Percentiles rank a stretch among this genome's conserved stretches.
These are phyloP conservation scores for Halictus rubicundus DNA, from an alignment of 1,140 invertebrate genomes.

Conservation along the genomic window DNA sequence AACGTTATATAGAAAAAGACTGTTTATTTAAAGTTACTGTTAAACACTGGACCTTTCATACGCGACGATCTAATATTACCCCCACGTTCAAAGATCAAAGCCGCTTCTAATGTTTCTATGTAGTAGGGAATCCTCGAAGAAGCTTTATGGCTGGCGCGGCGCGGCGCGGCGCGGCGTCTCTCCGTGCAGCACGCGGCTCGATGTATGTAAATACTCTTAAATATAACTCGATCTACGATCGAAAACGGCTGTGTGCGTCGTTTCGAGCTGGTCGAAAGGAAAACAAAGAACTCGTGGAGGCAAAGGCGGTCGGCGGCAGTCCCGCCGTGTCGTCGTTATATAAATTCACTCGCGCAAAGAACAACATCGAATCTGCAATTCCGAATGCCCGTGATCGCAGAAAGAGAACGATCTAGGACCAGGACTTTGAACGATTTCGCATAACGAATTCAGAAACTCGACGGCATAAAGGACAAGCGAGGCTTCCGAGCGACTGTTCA, in stretches of 20 bases:
- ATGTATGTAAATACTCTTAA: conserved; percentile 52
- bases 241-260: conserved; percentile 16
- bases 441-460: too few relatives aligned
- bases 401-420: too few relatives aligned
- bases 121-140: conserved; percentile 15
- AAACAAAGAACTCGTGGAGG: conserved; percentile 28
- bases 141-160: conserved; percentile 15
- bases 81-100: conserved; percentile 7
- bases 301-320: not conserved
- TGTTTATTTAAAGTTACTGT: too few relatives aligned
- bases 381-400: too few relatives aligned
- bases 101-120: not conserved
- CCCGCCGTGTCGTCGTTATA: not conserved
- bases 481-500: not conserved
- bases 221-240: conserved; percentile 45
- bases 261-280: not conserved
- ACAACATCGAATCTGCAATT: not conserved
- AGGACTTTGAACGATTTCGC: too few relatives aligned
- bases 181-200: not conserved
- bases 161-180: conserved; percentile 4
- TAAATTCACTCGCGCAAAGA: not conserved
- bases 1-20: too few relatives aligned
- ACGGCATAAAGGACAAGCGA: too few relatives aligned
- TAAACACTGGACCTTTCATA: too few relatives aligned
- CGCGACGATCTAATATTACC: too few relatives aligned